Conservation (phyloP, 2,797 vertebrate genomes). For the Pogoniulus pusillus region DNA sequence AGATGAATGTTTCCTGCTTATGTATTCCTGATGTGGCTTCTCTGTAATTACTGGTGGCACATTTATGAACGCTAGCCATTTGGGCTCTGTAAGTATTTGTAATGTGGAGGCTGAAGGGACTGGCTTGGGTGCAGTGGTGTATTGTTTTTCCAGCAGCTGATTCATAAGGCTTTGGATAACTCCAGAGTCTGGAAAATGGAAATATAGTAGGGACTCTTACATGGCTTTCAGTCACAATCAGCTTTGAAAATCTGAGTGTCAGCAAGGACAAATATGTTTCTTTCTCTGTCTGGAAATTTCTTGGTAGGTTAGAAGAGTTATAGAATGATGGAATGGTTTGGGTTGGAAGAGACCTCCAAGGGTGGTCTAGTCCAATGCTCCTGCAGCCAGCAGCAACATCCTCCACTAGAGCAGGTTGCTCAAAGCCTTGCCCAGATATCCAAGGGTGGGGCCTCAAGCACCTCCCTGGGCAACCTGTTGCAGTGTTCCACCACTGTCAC, state of each 20-base stretch:
- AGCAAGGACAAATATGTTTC: neutral
- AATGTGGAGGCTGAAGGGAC: neutral
- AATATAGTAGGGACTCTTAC: neutral
- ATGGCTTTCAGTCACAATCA: neutral
- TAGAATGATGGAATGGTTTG: neutral
- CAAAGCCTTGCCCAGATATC: no score
- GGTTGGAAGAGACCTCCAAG: no score
- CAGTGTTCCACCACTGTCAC: no score
- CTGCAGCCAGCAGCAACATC: no score
- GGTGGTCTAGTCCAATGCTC: no score
- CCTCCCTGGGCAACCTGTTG: no score
- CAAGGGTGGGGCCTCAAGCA: no score
- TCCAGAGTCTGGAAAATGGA: neutral
- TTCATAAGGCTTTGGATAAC: fast-evolving
- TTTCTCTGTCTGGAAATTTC: neutral
- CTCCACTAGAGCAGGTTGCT: no score
- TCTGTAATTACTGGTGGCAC: neutral
- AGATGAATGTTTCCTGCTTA: neutral
- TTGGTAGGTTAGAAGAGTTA: neutral
- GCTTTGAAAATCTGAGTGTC: neutral
- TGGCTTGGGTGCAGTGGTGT: fast-evolving
- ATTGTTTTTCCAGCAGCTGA: neutral
- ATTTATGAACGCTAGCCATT: fast-evolving
- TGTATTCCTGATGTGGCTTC: fast-evolving
- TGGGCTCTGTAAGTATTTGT: neutral